Evolutionary conservation across 2,797 vertebrate genomes (phyloP).

Genomic region (Alosa sapidissima): DNA sequence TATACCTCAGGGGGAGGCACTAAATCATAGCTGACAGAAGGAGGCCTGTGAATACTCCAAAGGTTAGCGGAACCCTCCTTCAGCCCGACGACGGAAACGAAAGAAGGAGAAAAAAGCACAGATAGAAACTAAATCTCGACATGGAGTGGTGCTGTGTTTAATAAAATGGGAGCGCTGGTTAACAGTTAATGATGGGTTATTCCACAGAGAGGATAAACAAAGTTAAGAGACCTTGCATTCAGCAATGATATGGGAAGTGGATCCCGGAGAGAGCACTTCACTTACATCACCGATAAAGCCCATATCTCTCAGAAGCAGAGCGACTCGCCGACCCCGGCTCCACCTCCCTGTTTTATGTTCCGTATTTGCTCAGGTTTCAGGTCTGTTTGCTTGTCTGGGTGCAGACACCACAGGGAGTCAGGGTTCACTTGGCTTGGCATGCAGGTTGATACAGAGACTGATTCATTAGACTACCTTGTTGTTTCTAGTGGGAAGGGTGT

Average conservation of each 20-base stretch:
- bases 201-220: background rate
- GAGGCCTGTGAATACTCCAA: slow-evolving; percentile 43
- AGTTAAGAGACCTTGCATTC: background rate
- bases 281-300: background rate
- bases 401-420: background rate
- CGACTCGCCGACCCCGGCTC: background rate
- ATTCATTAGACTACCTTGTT: background rate
- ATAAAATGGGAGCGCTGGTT: background rate
- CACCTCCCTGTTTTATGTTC: background rate
- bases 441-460: background rate
- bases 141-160: background rate
- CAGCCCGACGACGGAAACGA: background rate
- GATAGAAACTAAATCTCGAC: background rate
- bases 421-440: background rate
- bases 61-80: slow-evolving; percentile 43
- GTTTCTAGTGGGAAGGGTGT: background rate
- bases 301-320: background rate
- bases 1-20: slow-evolving; percentile 57
- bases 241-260: background rate
- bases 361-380: background rate
- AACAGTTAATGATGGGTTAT: background rate
- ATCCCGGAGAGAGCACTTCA: background rate
- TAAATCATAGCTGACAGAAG: slow-evolving; percentile 53
- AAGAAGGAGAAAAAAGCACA: background rate
- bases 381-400: background rate